Conservation (phyloP, 2,113 vertebrate species). For the Melanocharis versteri region DNA sequence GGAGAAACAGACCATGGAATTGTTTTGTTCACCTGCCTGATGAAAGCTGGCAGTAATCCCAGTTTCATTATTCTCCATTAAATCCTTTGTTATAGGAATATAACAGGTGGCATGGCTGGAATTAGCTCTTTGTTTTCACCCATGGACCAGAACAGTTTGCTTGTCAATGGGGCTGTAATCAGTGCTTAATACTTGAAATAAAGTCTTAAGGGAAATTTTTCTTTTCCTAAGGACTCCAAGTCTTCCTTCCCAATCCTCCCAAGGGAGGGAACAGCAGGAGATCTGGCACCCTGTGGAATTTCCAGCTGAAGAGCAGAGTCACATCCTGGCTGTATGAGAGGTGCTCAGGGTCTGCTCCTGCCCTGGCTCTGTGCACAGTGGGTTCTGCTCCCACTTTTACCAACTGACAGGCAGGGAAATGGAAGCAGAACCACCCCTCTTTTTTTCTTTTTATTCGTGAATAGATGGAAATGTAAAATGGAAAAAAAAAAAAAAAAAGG, state of each 20-base stretch:
- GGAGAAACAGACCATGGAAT: background rate
- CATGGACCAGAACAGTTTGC: fast-evolving
- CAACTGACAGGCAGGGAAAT: background rate
- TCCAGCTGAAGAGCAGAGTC: background rate
- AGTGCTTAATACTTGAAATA: background rate
- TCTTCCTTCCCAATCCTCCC: background rate
- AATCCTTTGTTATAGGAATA: background rate
- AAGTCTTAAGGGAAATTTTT: background rate
- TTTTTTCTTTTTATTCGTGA: background rate
- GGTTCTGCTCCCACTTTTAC: background rate
- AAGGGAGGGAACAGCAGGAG: background rate
- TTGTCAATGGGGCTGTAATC: background rate
- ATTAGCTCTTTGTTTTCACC: background rate
- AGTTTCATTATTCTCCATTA: background rate
- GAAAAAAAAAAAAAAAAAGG: background rate
- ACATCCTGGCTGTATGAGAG: background rate
- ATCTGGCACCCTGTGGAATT: background rate
- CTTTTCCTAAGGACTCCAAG: background rate
- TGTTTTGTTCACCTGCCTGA: background rate
- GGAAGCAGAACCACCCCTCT: background rate
- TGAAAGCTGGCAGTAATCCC: background rate
- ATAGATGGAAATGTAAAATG: background rate
- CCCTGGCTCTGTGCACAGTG: background rate
- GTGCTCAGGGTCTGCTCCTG: background rate
- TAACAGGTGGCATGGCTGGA: background rate